phyloP scores from a whole-genome alignment of 2,113 vertebrate genomes.

The Mungos mungo region DNA sequence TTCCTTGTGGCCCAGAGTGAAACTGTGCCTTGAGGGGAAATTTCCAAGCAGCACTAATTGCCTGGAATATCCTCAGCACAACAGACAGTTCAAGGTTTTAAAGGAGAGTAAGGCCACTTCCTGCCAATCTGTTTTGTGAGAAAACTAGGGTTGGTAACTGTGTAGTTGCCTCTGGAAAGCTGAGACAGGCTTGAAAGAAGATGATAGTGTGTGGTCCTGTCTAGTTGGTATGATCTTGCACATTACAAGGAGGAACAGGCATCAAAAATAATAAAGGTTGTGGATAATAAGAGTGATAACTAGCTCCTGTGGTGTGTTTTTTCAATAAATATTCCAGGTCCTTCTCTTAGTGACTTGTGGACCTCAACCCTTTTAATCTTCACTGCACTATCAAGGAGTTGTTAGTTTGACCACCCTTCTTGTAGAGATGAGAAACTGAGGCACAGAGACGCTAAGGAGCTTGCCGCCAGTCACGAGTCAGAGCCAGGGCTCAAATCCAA shows the following conservation, averaged over 20 bases:
- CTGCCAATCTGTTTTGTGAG: not conserved
- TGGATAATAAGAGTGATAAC: not conserved
- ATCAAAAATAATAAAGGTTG: not conserved
- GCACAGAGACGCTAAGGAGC: not conserved
- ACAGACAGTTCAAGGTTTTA: not conserved
- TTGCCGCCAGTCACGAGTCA: not conserved
- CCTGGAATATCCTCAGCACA: not conserved
- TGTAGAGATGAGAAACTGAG: not conserved
- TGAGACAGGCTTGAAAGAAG: not conserved
- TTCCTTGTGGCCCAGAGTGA: not conserved
- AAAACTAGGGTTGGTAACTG: not conserved
- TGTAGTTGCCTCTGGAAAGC: not conserved
- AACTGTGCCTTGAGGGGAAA: not conserved
- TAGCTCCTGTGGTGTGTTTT: not conserved
- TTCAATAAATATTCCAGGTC: not conserved
- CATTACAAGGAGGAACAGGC: not conserved
- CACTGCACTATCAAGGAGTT: not conserved
- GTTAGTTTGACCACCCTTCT: not conserved
- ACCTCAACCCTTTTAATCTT: not conserved
- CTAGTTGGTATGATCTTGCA: not conserved
- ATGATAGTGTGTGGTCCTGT: not conserved
- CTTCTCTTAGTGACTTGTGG: not conserved
- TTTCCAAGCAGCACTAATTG: not conserved
- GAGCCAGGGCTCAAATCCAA: not conserved
- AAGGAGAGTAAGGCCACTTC: not conserved